phyloP scores from a whole-genome alignment of 2,113 vertebrate species.

The Amphilophus citrinellus region DNA sequence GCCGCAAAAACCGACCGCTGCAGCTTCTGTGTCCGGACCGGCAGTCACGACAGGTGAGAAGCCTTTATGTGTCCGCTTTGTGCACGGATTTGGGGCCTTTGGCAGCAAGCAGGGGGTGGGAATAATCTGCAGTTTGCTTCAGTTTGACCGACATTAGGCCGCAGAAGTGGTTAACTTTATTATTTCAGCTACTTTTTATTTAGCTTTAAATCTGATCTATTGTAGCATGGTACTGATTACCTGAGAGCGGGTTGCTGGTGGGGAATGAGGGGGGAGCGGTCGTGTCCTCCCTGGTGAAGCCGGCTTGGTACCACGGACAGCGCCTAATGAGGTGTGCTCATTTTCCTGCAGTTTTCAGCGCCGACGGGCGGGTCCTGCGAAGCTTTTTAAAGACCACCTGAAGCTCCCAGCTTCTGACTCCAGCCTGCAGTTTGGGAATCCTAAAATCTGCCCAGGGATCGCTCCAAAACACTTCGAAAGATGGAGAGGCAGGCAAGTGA shows the following conservation, averaged over 20 bases:
- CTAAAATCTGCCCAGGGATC: background rate
- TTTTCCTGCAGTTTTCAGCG: slow-evolving; percentile 45
- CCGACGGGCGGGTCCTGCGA: slow-evolving; percentile 46
- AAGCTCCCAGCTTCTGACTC: background rate
- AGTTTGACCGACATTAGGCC: background rate
- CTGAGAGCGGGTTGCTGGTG: accelerated
- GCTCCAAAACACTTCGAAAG: background rate
- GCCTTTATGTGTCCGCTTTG: background rate
- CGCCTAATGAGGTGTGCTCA: slow-evolving; percentile 32
- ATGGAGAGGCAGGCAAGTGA: slow-evolving; percentile 77
- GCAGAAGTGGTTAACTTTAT: background rate
- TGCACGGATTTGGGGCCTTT: background rate
- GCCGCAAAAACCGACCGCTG: background rate
- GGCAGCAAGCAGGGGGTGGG: background rate
- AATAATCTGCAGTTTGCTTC: accelerated
- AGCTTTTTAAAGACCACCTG: slow-evolving; percentile 21
- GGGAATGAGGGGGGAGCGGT: background rate
- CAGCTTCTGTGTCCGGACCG: background rate
- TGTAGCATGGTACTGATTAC: accelerated
- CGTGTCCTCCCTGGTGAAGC: background rate
- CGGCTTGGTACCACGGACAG: slow-evolving; percentile 64
- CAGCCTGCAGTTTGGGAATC: background rate
- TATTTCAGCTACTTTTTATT: background rate
- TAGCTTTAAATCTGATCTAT: background rate
- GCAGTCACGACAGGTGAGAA: slow-evolving; percentile 56